phyloP scores from a whole-genome alignment of 2,797 vertebrate genomes.

The Pseudochromis fuscus region DNA sequence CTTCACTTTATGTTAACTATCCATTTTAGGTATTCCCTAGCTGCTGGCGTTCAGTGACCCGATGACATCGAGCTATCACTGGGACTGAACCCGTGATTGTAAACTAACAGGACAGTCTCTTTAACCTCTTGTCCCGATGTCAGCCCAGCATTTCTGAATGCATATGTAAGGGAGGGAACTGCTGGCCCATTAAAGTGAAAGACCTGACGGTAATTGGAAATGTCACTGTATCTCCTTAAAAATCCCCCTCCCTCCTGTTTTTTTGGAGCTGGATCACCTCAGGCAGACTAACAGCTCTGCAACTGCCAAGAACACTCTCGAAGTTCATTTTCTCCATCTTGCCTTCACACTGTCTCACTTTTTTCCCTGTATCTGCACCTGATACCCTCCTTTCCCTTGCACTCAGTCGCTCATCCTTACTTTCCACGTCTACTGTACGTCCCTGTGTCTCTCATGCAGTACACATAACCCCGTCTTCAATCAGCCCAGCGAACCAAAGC shows the following conservation, averaged over 20 bases:
- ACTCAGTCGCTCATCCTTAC: constrained; percentile 11
- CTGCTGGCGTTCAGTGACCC: constrained; percentile 4
- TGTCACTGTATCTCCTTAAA: constrained; percentile 60
- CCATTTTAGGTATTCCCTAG: too few relatives aligned
- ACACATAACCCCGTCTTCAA: constrained; percentile 51
- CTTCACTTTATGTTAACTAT: not conserved
- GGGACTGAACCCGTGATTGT: constrained; percentile 29
- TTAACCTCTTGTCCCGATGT: constrained; percentile 44
- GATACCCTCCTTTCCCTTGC: constrained; percentile 17
- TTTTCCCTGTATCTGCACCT: constrained; percentile 19
- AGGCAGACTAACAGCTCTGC: constrained; percentile 28
- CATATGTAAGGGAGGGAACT: constrained; percentile 16
- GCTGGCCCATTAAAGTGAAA: constrained; percentile 38
- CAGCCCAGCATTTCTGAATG: constrained; percentile 32
- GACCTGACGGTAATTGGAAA: constrained; percentile 62
- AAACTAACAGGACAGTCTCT: constrained; percentile 39
- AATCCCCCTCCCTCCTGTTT: not conserved
- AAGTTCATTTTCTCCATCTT: constrained; percentile 46
- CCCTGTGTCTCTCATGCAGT: constrained; percentile 13
- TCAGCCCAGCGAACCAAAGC: constrained; percentile 57
- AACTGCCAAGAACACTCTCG: constrained; percentile 40
- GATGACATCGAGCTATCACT: constrained; percentile 26
- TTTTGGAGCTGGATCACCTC: constrained; percentile 31
- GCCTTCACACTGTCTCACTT: constrained; percentile 23
- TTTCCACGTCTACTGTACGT: constrained; percentile 24